Evolutionary conservation across 2,797 vertebrate species (phyloP).

Genomic region (Danio jaintianensis): DNA sequence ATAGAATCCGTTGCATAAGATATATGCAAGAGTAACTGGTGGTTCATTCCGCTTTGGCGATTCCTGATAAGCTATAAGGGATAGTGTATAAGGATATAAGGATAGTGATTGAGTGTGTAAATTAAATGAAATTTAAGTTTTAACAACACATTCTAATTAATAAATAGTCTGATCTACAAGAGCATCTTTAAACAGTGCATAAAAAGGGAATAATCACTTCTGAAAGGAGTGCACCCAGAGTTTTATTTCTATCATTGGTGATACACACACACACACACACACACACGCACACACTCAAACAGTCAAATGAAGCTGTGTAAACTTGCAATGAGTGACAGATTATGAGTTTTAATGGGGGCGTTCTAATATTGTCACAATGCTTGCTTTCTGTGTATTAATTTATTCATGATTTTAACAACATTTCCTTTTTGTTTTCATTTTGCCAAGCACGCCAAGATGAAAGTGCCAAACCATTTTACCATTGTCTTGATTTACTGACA

Average conservation of each 20-base stretch:
- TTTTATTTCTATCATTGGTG: neutral
- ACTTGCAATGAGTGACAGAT: slow-evolving; percentile 1
- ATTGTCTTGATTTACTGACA: neutral
- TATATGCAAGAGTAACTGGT: too few relatives aligned
- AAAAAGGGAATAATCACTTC: slow-evolving; percentile 1
- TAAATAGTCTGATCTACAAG: neutral
- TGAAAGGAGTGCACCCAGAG: neutral
- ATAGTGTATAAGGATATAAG: too few relatives aligned
- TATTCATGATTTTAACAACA: slow-evolving; percentile 2
- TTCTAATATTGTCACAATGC: slow-evolving; percentile 3
- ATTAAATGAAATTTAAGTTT: neutral
- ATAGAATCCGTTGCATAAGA: too few relatives aligned
- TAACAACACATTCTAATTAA: neutral
- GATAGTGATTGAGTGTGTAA: too few relatives aligned
- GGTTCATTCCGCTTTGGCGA: too few relatives aligned
- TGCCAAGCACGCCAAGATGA: neutral
- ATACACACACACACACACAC: too few relatives aligned
- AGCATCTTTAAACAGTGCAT: neutral
- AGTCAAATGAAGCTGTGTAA: neutral
- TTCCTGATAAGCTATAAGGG: too few relatives aligned
- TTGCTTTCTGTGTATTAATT: slow-evolving; percentile 5
- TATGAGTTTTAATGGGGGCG: neutral
- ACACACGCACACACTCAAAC: neutral
- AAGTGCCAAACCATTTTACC: neutral
- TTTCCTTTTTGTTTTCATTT: neutral